These are phyloP conservation scores for Cynopterus brachyotis DNA, from an alignment of 2,113 vertebrate species.

Conservation along the genomic window DNA sequence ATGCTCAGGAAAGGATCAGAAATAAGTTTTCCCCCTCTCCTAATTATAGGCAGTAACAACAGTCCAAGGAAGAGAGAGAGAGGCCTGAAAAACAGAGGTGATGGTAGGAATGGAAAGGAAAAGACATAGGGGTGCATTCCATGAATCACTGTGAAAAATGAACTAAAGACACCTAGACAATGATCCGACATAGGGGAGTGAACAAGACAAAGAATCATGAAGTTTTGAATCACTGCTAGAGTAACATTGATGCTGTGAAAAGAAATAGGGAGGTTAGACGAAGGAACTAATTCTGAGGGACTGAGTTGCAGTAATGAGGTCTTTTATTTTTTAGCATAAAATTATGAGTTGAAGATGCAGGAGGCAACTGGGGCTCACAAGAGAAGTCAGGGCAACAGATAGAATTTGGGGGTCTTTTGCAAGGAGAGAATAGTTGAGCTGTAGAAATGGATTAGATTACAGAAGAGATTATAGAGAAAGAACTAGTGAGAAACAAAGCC, in stretches of 20 bases:
- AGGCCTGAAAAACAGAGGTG: neutral
- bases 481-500: neutral
- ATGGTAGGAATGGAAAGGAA: neutral
- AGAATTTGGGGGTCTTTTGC: neutral
- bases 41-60: neutral
- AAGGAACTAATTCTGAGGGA: neutral
- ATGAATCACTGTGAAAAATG: neutral
- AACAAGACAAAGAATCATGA: neutral
- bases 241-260: neutral
- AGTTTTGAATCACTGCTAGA: neutral
- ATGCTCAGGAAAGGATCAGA: neutral
- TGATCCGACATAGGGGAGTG: fast-evolving
- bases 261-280: neutral
- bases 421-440: neutral
- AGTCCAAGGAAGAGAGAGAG: neutral
- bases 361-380: neutral
- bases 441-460: neutral
- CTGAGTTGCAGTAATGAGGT: neutral
- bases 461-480: neutral
- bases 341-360: neutral
- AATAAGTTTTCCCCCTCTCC: neutral
- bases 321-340: neutral
- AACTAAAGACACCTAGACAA: too few species aligned
- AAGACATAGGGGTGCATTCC: neutral
- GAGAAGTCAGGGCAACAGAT: neutral